phyloP scores from a whole-genome alignment of 2,113 vertebrate genomes.

The Odontophorus gujanensis region DNA sequence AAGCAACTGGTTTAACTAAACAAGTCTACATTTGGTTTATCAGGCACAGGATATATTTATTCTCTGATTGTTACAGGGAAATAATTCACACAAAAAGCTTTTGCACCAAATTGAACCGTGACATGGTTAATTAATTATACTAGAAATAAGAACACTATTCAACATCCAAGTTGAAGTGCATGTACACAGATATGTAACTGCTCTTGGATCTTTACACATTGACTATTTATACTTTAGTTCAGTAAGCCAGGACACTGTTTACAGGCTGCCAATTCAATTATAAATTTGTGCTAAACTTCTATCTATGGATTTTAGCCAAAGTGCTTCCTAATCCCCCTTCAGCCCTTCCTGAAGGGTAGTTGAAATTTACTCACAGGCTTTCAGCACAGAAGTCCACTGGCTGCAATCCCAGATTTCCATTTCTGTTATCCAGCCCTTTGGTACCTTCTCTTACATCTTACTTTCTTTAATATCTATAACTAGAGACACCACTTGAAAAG shows the following conservation, averaged over 20 bases:
- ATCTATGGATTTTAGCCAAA: not conserved
- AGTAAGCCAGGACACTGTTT: not conserved
- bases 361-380: not conserved
- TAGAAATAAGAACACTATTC: not conserved
- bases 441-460: not conserved
- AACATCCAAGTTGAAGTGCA: not conserved
- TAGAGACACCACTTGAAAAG: not conserved
- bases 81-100: not conserved
- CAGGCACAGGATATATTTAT: not conserved
- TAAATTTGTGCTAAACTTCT: not conserved
- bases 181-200: not conserved
- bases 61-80: not conserved
- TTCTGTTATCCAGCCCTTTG: not conserved
- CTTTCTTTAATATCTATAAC: not conserved
- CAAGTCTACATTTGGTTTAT: not conserved
- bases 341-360: not conserved
- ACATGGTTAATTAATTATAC: rapidly evolving
- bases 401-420: not conserved
- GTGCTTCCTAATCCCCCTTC: not conserved
- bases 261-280: not conserved
- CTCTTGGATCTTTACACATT: not conserved
- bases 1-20: not conserved
- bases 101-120: not conserved
- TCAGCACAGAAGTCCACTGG: not conserved
- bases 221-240: not conserved